Evolutionary conservation across 2,113 vertebrate genomes (phyloP), one percentile per base, ranked within the genome.

Genomic region (Pica pica): DNA sequence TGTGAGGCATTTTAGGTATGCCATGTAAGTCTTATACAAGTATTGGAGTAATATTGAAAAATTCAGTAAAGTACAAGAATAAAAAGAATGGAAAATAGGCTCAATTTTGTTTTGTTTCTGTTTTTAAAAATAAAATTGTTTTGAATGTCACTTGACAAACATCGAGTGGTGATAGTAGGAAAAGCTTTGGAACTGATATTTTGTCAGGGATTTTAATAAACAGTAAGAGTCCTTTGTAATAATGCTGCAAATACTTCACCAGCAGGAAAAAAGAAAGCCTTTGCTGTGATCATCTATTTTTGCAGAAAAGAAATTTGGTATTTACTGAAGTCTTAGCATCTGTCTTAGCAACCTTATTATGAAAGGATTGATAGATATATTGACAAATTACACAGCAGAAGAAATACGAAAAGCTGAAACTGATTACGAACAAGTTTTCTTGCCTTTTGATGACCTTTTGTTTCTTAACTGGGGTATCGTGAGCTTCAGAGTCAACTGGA

Each of bases 31-130:
- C 47, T 53, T 80, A 31, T 56, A 56, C 52, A 19, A 20, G 33
- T 55, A 17, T 46, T 77, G 60, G 47, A 78, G 79, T 68, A 78
- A 81, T 90, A 86, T 46, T 81, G 41, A 81, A 78, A 90, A 94
- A 68, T 24, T 88, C 60, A 75, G 44, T 71, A 44, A 92, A 75
- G 31, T 68, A 30, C 28, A 46, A 80, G 79, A 92, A 93, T 80
- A 96, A 96, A 95, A 96, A 71, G 88, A 96, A 95, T 75, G 52
- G 79, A 82, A 95, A 95, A 93, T 78, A 78, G 56, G 37, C 85
- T 87, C 75, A 44, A 23, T 89, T 84, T 94, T 90, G 71, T 46
- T 91, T 89, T 93, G 39, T 2, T 93, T 89, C 69, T 87, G 47
- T 50, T 89, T 96, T 86, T 76, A 46, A 88, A 90, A 91, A 90